Percentiles rank a stretch among this genome's conserved stretches.
phyloP scores from a whole-genome alignment of 2,113 vertebrate species.

The Eulemur rufifrons region DNA sequence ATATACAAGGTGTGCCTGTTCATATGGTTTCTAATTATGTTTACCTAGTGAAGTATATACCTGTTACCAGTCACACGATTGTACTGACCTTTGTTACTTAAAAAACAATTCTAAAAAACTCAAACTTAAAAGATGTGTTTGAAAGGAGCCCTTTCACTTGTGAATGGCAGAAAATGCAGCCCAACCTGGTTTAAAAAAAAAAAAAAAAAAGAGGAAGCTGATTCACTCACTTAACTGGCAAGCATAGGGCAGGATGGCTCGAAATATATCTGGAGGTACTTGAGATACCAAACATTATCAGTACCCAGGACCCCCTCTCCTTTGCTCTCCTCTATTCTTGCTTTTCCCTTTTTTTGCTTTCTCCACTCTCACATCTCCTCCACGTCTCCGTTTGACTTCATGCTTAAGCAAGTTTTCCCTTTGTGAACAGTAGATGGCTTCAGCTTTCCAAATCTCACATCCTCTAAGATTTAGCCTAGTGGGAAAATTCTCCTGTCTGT shows the following conservation, averaged over 20 bases:
- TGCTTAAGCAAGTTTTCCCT: background rate
- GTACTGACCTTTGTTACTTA: background rate
- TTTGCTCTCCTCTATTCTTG: background rate
- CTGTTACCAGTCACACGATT: background rate
- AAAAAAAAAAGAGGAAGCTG: background rate
- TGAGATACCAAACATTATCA: background rate
- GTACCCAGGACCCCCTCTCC: too few relatives aligned
- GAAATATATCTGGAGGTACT: background rate
- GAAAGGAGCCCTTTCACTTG: background rate
- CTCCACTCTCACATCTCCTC: background rate
- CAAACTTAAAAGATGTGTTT: background rate
- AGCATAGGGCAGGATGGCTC: background rate
- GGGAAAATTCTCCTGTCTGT: background rate
- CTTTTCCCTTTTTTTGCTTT: background rate
- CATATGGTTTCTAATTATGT: background rate
- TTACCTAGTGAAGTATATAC: background rate
- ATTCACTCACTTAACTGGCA: background rate
- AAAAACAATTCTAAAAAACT: background rate
- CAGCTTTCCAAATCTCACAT: background rate
- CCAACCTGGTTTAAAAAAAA: background rate
- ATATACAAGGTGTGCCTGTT: background rate
- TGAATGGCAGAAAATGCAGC: background rate
- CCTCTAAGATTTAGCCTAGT: background rate
- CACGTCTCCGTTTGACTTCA: background rate
- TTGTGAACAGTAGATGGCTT: background rate